Conservation (phyloP, 1,140 invertebrate species). For the Akabosia matsudoensis region DNA sequence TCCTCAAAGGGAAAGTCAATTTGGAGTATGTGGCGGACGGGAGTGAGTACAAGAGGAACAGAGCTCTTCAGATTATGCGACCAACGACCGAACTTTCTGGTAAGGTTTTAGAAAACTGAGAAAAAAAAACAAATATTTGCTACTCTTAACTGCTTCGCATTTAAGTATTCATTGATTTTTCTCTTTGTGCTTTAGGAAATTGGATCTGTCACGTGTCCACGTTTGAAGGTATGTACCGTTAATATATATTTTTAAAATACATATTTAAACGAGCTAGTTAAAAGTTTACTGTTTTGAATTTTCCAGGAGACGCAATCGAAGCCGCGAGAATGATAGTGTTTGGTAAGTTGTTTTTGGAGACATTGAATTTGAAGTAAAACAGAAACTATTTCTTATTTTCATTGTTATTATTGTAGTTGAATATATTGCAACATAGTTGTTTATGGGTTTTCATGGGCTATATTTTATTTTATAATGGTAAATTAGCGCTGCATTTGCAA, state of each 20-base stretch:
- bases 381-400: too few species aligned
- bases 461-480: too few species aligned
- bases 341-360: too few species aligned
- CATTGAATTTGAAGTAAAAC: too few species aligned
- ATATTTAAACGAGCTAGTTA: background rate
- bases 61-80: slow-evolving; percentile 69
- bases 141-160: background rate
- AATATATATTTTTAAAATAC: background rate
- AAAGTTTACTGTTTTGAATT: background rate
- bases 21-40: slow-evolving; percentile 65
- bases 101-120: background rate
- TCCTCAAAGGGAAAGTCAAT: slow-evolving; percentile 65
- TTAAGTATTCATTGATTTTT: background rate
- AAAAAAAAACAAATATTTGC: too few species aligned
- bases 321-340: slow-evolving; percentile 71
- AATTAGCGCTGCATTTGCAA: too few species aligned
- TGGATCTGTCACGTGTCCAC: slow-evolving; percentile 42
- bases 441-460: too few species aligned
- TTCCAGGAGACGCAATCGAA: slow-evolving; percentile 58
- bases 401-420: too few species aligned
- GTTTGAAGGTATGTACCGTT: slow-evolving; percentile 28
- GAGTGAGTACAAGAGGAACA: slow-evolving; percentile 65
- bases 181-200: slow-evolving; percentile 19
- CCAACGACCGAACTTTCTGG: slow-evolving; percentile 66
- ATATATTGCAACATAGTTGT: too few species aligned